phyloP scores from a whole-genome alignment of 2,113 vertebrate genomes.

The Boulengeromyrus knoepffleri region DNA sequence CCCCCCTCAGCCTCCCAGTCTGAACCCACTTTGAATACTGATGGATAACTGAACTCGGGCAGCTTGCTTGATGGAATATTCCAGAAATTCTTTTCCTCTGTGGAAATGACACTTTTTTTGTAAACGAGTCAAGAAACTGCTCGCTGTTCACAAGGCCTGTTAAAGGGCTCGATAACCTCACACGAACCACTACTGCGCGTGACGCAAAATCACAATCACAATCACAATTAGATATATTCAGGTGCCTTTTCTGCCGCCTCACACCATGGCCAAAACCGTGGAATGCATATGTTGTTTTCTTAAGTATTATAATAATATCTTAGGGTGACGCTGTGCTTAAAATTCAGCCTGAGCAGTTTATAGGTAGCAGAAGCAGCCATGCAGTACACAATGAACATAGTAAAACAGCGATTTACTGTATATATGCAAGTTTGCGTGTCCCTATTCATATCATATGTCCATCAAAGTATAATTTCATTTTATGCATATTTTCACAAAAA shows the following conservation, averaged over 20 bases:
- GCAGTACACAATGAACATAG: not conserved
- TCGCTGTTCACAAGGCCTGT: not conserved
- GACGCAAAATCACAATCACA: not conserved
- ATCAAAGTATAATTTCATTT: not conserved
- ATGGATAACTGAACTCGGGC: not conserved
- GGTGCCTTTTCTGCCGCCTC: not conserved
- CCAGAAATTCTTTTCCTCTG: not conserved
- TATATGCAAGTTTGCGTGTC: not conserved
- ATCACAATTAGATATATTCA: not conserved
- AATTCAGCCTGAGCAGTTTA: not conserved
- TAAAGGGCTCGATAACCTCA: not conserved
- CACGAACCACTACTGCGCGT: not conserved
- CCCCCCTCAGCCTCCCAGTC: not conserved
- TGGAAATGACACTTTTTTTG: not conserved
- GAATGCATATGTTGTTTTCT: not conserved
- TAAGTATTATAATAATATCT: not conserved
- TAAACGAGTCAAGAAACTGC: not conserved
- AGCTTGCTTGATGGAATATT: not conserved
- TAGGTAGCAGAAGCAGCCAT: not conserved
- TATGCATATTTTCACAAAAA: not conserved
- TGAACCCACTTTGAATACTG: not conserved
- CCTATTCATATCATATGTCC: not conserved
- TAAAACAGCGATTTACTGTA: not conserved
- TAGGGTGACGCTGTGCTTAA: not conserved
- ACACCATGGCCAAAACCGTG: not conserved